Base-by-base conservation (phyloP, 1,140 invertebrate species). In the Euborellia annulipes region DNA sequence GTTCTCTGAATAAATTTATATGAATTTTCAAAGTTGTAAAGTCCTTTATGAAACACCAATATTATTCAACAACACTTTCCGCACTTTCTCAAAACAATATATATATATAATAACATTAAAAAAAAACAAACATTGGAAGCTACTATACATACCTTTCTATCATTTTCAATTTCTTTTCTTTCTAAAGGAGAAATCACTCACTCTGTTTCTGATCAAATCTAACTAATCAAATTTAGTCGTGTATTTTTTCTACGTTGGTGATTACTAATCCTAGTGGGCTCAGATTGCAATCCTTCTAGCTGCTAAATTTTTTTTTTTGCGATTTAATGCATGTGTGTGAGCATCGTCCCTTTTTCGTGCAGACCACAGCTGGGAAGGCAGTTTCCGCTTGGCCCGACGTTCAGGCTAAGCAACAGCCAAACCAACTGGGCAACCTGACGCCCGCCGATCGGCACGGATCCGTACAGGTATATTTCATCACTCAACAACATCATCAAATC, bases 401-500 rank as follows among this genome's bases (percentile, higher is more conserved):
- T 61, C 71, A 27, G 23, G 23, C 59, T 66, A 76, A 62, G 68
- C 65, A 66, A 63, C 62, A 68, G 61, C 63, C 62, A 65, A 64
- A 72, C 50, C 59, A 59, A 17, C 61, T 72, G 48, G 75, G 76
- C 56, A 78, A 76, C 62, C 75, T 92, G 58, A 90, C 86, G 53
- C 85, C 88, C 55, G 87, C 87, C 59, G 87, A 91, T 71, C 79
- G 88, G 65, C 87, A 91, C 67, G 89, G 89, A 65, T 90, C 85
- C 61, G 86, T 90, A 56, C 86, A 91, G 85, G 85, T 90, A 74
- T 73, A 70, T 69, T 45, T n/a, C n/a, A n/a, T n/a, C n/a, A n/a
- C n/a, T n/a, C n/a, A n/a, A n/a, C n/a, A n/a, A n/a, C n/a, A n/a
- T n/a, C n/a, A n/a, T n/a, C n/a, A n/a, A n/a, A n/a, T n/a, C n/a